phyloP scores from a whole-genome alignment of 2,797 vertebrate genomes.

The Esox lucius region DNA sequence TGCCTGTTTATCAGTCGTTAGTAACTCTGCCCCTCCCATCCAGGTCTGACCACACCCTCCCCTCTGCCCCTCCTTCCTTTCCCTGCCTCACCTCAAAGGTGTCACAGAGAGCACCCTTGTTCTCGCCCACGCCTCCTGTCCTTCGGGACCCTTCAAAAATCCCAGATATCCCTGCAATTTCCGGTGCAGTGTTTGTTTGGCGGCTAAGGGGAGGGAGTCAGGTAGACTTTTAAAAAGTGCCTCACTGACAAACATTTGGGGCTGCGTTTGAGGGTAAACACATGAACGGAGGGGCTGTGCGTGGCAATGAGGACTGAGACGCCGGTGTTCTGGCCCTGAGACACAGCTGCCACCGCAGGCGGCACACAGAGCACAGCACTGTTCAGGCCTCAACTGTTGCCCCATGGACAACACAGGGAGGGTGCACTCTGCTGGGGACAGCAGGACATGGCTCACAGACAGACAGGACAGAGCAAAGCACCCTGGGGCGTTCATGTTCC shows the following conservation, averaged over 20 bases:
- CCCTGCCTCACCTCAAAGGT: constrained; percentile 56
- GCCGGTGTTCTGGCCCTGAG: constrained; percentile 67
- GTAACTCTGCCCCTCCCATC: constrained; percentile 45
- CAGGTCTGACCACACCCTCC: constrained; percentile 49
- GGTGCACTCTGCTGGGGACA: constrained; percentile 55
- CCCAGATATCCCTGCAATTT: constrained; percentile 81
- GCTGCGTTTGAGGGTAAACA: constrained; percentile 66
- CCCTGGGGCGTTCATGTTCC: background rate
- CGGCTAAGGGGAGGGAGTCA: constrained; percentile 43
- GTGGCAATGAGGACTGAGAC: constrained; percentile 63
- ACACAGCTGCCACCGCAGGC: constrained; percentile 62
- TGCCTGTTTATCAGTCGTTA: constrained; percentile 43
- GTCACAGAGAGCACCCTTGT: constrained; percentile 75
- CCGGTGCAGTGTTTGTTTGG: constrained; percentile 80
- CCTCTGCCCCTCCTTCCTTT: background rate
- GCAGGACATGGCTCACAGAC: background rate
- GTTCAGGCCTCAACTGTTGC: constrained; percentile 59
- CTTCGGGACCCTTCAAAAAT: constrained; percentile 75
- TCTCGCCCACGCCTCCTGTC: constrained; percentile 62
- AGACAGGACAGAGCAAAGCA: background rate
- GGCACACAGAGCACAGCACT: constrained; percentile 65
- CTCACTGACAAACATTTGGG: constrained; percentile 70
- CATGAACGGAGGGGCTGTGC: constrained; percentile 39
- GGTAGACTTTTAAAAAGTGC: constrained; percentile 59
- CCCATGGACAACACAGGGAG: constrained; percentile 44